These are phyloP conservation scores for Limnephilus marmoratus DNA, from an alignment of 2,888 invertebrate genomes.

Conservation along the genomic window DNA sequence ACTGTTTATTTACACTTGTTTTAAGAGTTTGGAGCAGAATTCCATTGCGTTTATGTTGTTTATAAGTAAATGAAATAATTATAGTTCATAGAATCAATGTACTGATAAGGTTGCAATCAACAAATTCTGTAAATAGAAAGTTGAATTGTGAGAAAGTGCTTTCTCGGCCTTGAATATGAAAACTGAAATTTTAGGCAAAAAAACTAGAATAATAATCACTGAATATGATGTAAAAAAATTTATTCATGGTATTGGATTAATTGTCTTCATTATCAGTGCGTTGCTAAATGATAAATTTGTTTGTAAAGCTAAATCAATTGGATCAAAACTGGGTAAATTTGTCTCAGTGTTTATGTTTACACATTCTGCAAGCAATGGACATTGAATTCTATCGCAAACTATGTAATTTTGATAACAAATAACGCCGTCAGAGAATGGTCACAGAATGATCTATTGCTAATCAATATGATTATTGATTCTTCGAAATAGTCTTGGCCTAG, in stretches of 20 bases:
- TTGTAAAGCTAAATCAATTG: neutral
- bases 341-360: conserved; percentile 18
- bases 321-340: neutral
- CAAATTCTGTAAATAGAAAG: conserved; percentile 28
- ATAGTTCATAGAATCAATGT: neutral
- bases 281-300: neutral
- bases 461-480: conserved; percentile 6
- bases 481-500: neutral
- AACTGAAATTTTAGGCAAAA: neutral
- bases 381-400: neutral
- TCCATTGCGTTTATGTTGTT: neutral
- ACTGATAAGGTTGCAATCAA: neutral
- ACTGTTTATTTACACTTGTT: neutral
- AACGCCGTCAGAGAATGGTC: neutral
- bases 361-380: conserved; percentile 4
- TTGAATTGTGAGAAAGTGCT: conserved; percentile 32
- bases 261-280: neutral
- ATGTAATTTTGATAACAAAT: conserved; percentile 5
- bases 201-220: neutral
- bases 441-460: conserved; percentile 8
- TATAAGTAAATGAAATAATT: neutral
- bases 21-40: neutral
- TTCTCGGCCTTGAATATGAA: conserved; percentile 3
- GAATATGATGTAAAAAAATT: neutral
- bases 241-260: neutral